These are phyloP conservation scores for Cisticola juncidis DNA, from an alignment of 2,113 vertebrate species.

Conservation along the genomic window DNA sequence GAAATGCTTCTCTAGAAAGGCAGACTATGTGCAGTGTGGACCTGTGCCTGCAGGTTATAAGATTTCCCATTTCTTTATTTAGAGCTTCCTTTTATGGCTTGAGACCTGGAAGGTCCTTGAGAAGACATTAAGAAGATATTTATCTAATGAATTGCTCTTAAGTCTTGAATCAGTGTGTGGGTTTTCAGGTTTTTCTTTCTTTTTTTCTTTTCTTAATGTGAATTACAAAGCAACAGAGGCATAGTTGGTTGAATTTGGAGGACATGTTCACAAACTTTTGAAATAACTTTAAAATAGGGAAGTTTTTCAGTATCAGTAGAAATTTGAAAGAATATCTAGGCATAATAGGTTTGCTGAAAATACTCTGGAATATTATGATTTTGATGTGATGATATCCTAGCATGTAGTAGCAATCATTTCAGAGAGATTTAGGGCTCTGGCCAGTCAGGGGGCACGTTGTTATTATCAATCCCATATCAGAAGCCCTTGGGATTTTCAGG, in stretches of 20 bases:
- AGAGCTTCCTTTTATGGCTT: background rate
- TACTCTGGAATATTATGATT: background rate
- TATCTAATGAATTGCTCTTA: background rate
- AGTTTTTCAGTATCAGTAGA: background rate
- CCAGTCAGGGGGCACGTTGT: background rate
- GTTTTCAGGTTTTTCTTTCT: background rate
- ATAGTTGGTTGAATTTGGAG: background rate
- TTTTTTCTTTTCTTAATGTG: background rate
- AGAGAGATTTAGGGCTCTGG: background rate
- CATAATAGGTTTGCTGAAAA: background rate
- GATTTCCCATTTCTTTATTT: background rate
- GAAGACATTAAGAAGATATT: background rate
- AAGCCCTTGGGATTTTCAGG: background rate
- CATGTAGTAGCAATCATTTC: background rate
- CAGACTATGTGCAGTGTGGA: background rate
- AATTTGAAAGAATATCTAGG: background rate
- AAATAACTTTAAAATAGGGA: background rate
- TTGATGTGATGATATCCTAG: no score
- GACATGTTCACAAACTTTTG: background rate
- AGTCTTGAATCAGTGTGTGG: accelerated
- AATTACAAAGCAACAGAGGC: background rate
- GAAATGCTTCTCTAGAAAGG: background rate
- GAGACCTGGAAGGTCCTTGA: background rate
- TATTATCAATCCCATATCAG: background rate
- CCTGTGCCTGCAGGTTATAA: background rate